Base-by-base conservation (phyloP, 2,113 vertebrate genomes). In the Bos javanicus region DNA sequence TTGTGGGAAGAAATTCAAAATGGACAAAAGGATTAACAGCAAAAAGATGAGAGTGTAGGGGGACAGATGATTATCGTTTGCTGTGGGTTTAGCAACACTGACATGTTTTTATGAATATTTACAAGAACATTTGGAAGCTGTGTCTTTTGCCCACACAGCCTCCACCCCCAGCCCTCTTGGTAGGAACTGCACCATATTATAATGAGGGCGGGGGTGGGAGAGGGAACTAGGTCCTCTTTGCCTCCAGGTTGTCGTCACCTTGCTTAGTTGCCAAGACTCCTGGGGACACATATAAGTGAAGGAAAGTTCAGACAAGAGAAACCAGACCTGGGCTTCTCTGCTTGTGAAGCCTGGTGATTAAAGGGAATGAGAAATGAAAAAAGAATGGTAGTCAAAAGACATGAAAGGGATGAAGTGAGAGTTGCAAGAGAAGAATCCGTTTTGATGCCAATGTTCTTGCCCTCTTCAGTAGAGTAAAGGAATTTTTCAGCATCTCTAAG, bases 71-170 rank as follows among this genome's bases (percentile, higher is more conserved):
- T 96, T 95, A 97, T 81, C 83, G 14, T 97, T 98, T 93, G 93
- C 83, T 81, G 87, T 98, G 95, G 97, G 90, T 94, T 98, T 96
- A 95, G 89, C 85, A 97, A 97, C 6, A 17, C 67, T 94, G 52
- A 92, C 81, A 28, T 94, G 36, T 54, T 98, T 98, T 97, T 83
- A 87, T 95, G 84, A 95, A 98, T 98, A 98, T 98, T 99, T 98
- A 98, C 96, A 95, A 98, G 97, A 97, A 98, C 80, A 93, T 92
- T 98, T 98, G 97, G 97, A 98, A 98, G 96, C 97, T 97, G 97
- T 97, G 86, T 96, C 96, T 97, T 97, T 97, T 98, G 96, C 98
- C 98, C 97, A 98, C 98, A 97, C 95, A 98, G 95, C 97, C 87
- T 97, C 97, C 97, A 62, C 97, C 95, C 95, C 93, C 97, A 95